Base-by-base conservation (phyloP, 2,888 invertebrate genomes). In the Cephus pulcher region DNA sequence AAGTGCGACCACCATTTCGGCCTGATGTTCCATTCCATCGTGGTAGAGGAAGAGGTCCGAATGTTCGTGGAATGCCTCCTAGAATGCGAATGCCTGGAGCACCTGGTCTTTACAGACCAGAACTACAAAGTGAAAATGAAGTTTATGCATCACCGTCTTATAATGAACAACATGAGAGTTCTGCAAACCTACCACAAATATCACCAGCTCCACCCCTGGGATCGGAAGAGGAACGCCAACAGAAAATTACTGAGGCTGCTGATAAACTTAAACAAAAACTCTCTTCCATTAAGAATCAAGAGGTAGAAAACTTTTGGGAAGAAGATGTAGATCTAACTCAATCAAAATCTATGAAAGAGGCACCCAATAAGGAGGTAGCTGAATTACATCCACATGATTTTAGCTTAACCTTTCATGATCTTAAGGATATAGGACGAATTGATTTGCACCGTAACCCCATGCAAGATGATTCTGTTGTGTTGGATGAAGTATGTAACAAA, bases 201-300 rank as follows among this genome's bases (percentile, higher is more conserved):
- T 88, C 89, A 12, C 74, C 86, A 15, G 34, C 30, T 23, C 75
- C 80, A 23, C 81, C 82, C n/a, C 86, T 85, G n/a, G 91, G 91
- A 4, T 91, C 91, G 0, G 90, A 90, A 74, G 91, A 91, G 74
- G 91, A 91, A 79, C 86, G 91, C 1, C 85, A 86, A 33, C 86
- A 87, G 34, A 91, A 90, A 69, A 91, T 91, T 78, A 86, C 85
- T 1, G 88, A 90, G 69, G 88, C 90, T 1, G 91, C 89, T 0
- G 89, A 90, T 69, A 88, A 88, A 74, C 80, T 91, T 1, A 91
- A 91, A 71, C 87, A 87, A 1, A 90, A 88, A 56, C 80, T 91
- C 33, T 89, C 88, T 1, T 81, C 81, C 3, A 87, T 88, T 11
- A 85, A 85, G 0, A 85, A 84, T 1, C 86, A 87, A n/a, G 88